Percentiles rank a stretch among this genome's conserved stretches.
Conservation (phyloP, 1,140 invertebrate species). For the Apocrypta bakeri region DNA sequence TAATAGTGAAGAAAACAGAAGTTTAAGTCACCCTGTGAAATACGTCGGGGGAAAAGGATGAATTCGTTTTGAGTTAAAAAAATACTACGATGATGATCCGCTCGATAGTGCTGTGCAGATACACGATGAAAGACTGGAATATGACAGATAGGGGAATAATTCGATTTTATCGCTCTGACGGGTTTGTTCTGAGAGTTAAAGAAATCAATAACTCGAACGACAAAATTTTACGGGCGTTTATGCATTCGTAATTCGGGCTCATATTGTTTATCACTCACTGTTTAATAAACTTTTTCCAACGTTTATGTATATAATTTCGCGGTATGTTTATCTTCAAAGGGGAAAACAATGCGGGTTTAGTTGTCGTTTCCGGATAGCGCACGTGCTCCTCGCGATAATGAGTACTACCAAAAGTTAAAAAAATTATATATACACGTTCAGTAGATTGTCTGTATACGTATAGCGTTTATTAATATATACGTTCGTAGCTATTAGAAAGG, state of each 20-base stretch:
- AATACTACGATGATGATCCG: not conserved
- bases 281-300: not conserved
- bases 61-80: not conserved
- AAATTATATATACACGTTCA: not conserved
- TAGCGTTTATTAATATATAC: not conserved
- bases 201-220: not conserved
- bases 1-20: not conserved
- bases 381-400: not conserved
- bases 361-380: constrained; percentile 1
- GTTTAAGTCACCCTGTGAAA: too few species aligned
- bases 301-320: not conserved
- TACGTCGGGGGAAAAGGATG: not conserved
- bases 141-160: not conserved
- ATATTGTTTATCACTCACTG: not conserved
- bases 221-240: not conserved
- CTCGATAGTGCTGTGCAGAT: not conserved
- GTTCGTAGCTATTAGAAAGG: not conserved
- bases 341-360: not conserved
- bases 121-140: not conserved
- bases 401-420: not conserved
- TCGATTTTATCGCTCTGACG: constrained; percentile 15
- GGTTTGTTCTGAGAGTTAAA: not conserved
- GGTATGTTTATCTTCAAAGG: not conserved
- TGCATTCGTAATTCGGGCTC: not conserved
- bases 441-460: not conserved